These are phyloP conservation scores for Watersipora subatra DNA, from an alignment of 1,140 invertebrate species.

Conservation along the genomic window DNA sequence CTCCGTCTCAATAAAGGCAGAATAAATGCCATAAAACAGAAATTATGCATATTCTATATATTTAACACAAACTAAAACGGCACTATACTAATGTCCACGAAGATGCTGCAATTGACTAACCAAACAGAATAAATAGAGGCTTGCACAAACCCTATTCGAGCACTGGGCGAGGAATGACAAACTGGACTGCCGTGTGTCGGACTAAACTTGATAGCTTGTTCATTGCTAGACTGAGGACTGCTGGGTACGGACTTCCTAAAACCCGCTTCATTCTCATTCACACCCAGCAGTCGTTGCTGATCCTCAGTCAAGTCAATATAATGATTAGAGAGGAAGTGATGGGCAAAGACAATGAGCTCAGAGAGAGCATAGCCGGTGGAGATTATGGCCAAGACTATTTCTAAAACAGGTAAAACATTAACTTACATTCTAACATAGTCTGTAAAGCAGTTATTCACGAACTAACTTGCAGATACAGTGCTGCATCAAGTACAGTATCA, in stretches of 20 bases:
- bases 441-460: neutral
- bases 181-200: neutral
- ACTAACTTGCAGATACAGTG: neutral
- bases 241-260: neutral
- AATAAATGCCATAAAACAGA: too few relatives aligned
- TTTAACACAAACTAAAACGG: neutral
- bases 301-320: conserved; percentile 10
- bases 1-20: too few relatives aligned
- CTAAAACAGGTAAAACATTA: neutral
- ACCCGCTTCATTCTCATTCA: conserved; percentile 12
- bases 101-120: conserved; percentile 11
- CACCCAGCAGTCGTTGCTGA: conserved; percentile 13
- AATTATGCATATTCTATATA: neutral
- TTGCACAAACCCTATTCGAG: neutral
- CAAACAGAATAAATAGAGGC: neutral
- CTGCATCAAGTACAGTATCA: too few relatives aligned
- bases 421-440: neutral
- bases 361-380: neutral
- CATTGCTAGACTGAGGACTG: neutral
- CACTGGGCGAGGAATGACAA: neutral
- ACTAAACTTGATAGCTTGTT: neutral
- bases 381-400: neutral
- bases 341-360: conserved; percentile 7
- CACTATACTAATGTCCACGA: conserved; percentile 7
- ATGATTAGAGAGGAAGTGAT: conserved; percentile 9